Evolutionary conservation across 2,888 invertebrate species (phyloP), one percentile per base, ranked within the genome.

Genomic region (Cryptocephalus primarius): DNA sequence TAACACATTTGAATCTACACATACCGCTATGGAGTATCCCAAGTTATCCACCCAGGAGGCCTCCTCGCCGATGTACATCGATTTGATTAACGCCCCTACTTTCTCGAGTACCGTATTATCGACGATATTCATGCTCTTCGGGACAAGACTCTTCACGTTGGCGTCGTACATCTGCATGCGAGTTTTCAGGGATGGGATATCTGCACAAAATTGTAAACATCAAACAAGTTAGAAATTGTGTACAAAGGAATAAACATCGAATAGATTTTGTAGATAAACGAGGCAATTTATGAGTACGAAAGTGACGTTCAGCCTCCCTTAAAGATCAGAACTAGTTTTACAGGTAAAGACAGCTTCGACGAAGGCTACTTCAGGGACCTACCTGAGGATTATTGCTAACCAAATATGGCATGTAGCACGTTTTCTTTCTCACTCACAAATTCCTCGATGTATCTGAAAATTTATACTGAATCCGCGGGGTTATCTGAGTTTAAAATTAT

Each of bases 11-110:
- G 22, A 6, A 4, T 22, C 22, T 6, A 22, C 40, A 50, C 51
- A 4, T 51, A 57, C 57, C 11, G 48, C 49, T 32, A 57, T 32
- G 31, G 50, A 41, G 22, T 52, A 44, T 11, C 57, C 57, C 14
- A 54, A 39, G 45, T 55, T 51, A 38, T 55, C 48, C 8, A 42
- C 38, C 42, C 54, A 51, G 12, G 11, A 47, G 31, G 44, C 39
- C 39, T 47, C 48, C 4, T 43, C 39, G 9, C 42, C 48, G n/a
- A 50, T 41, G 43, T 56, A 56, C 32, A 51, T 45, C 39, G 42
- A 39, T 42, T 49, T 53, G 22, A 56, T 54, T 43, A 42, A 44
- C 33, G 49, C 43, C n/a, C 51, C 57, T 11, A 57, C 42, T 36
- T 43, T 39, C 2, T 8, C 10, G 31, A 39, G 32, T 36, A 45